A percentile compares a stretch with the other conserved stretches of the same genome.
Evolutionary conservation across 2,888 invertebrate species (phyloP).

Genomic region (Julus scanicus): DNA sequence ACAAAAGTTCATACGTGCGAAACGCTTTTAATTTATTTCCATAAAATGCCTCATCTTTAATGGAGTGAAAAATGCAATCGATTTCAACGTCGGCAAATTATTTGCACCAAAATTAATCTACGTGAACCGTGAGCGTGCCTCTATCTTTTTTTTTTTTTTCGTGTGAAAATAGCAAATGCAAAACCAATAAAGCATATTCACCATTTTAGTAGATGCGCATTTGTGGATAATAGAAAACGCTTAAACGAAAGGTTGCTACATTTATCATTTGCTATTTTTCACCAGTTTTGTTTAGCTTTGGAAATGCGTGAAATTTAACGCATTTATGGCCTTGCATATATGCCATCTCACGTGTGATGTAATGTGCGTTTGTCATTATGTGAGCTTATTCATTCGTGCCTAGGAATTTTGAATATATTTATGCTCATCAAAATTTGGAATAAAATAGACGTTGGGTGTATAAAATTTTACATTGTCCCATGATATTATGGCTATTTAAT

Average conservation of each 20-base stretch:
- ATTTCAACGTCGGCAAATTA: constrained; percentile 32
- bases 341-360: constrained; percentile 1
- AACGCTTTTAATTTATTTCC: constrained; percentile 45
- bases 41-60: constrained; percentile 45
- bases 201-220: constrained; percentile 33
- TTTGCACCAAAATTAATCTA: constrained; percentile 6
- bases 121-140: constrained; percentile 24
- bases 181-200: constrained; percentile 47
- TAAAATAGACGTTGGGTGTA: neutral
- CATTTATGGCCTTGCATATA: neutral
- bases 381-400: neutral
- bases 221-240: constrained; percentile 29
- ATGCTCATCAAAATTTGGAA: neutral
- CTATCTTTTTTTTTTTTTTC: neutral
- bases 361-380: constrained; percentile 4
- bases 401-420: neutral
- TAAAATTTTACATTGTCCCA: neutral
- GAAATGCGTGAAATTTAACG: constrained; percentile 29
- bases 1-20: constrained; percentile 11
- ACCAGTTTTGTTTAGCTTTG: neutral
- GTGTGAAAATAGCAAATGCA: constrained; percentile 39
- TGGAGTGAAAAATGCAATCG: constrained; percentile 40
- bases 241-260: constrained; percentile 1
- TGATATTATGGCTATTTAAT: no score
- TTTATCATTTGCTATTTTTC: constrained; percentile 23